phyloP scores from a whole-genome alignment of 2,797 vertebrate species.

The Pampus argenteus region DNA sequence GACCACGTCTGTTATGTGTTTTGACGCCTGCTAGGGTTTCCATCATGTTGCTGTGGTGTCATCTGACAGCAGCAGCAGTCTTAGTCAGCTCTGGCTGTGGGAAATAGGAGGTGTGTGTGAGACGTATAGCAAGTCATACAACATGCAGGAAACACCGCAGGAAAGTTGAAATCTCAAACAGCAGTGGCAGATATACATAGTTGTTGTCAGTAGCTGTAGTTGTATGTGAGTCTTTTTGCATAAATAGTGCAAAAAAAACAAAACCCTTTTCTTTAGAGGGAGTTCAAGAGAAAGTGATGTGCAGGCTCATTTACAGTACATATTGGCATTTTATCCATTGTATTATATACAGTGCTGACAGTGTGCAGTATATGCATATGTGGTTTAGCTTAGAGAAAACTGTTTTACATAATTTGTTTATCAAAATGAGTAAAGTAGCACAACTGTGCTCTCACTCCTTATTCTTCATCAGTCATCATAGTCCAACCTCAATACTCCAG shows the following conservation, averaged over 20 bases:
- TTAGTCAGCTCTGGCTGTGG: constrained; percentile 42
- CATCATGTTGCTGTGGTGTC: constrained; percentile 39
- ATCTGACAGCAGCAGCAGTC: constrained; percentile 36
- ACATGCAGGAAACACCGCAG: background rate
- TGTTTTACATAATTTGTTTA: background rate
- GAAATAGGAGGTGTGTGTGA: background rate
- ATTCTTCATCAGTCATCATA: too few relatives aligned
- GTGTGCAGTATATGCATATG: too few relatives aligned
- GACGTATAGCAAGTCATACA: constrained; percentile 1
- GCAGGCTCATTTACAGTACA: background rate
- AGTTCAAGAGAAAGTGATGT: background rate
- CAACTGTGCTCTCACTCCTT: too few relatives aligned
- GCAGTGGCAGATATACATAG: background rate
- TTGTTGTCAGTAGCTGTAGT: background rate
- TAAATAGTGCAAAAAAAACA: too few relatives aligned
- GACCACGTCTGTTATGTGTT: background rate
- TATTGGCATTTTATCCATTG: too few relatives aligned
- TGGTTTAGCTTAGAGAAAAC: background rate
- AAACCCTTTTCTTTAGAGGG: too few relatives aligned
- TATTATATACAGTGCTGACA: background rate
- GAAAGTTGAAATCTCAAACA: constrained; percentile 2
- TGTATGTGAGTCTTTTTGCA: background rate
- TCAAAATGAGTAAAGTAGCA: too few relatives aligned
- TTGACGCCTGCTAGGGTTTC: constrained; percentile 31
- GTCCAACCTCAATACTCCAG: too few relatives aligned